Conservation (phyloP, 2,888 invertebrate species). For the Hyposoter dolosus region DNA sequence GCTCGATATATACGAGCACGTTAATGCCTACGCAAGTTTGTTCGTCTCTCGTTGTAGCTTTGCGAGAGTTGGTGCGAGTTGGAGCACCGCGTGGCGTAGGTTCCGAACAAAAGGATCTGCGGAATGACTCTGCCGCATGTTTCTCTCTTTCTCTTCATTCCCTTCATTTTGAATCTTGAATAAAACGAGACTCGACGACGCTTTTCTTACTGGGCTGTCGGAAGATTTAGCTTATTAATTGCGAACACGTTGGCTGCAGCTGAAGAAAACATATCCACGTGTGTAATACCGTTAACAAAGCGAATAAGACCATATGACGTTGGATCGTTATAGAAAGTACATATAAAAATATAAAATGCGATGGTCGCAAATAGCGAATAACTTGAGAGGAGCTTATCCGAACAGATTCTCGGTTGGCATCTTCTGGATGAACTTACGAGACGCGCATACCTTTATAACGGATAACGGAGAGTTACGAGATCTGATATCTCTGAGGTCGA, state of each 20-base stretch:
- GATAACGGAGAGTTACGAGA: conserved; percentile 51
- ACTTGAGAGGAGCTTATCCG: conserved; percentile 28
- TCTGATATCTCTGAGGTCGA: conserved; percentile 50
- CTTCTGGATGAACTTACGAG: conserved; percentile 25
- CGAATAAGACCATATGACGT: conserved; percentile 1
- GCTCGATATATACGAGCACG: conserved; percentile 25
- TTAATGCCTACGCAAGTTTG: conserved; percentile 40
- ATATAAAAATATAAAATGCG: not conserved
- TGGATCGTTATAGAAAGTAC: not conserved
- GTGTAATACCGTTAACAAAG: conserved; percentile 31
- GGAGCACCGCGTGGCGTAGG: conserved; percentile 32
- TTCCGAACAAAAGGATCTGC: conserved; percentile 65
- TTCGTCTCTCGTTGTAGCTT: conserved; percentile 39
- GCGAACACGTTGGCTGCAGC: conserved; percentile 45
- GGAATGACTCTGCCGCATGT: conserved; percentile 60
- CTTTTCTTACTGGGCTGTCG: conserved; percentile 33
- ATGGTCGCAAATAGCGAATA: conserved; percentile 4
- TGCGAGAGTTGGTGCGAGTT: conserved; percentile 29
- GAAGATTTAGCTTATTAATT: conserved; percentile 67
- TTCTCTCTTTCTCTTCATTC: conserved; percentile 40
- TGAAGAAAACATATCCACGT: conserved; percentile 32
- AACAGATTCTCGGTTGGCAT: conserved; percentile 43
- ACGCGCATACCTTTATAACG: not conserved
- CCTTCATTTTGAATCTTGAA: conserved; percentile 45
- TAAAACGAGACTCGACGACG: conserved; percentile 59